Evolutionary conservation across 2,113 vertebrate species (phyloP), one percentile per base, ranked within the genome.

Genomic region (Jacana jacana): DNA sequence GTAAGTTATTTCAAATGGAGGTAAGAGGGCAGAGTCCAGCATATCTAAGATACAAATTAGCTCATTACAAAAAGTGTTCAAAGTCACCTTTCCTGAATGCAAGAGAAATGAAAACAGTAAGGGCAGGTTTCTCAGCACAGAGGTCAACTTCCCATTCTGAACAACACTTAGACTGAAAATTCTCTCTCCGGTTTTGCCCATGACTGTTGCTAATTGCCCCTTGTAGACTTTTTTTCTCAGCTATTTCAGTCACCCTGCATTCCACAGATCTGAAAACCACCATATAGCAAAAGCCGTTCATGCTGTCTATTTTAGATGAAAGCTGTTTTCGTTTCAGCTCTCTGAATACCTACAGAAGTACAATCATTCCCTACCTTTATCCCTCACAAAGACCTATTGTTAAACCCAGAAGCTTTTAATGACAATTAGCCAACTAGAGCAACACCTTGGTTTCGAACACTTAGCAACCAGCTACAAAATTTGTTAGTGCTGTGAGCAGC

Each of bases 361-460:
- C 61, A 83, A 73, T 58, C 4, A 40, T 83, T 86, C 86, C 63
- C 58, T 73, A 63, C 91, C 63, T 94, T 88, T 69, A 63, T 51
- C 12, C 54, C 17, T 80, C 58, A 88, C 60, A 81, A 66, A 80
- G 75, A 58, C 37, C 37, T 77, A 39, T 22, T 77, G 64, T 86
- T 92, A 93, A 90, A 86, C 17, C 40, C 58, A 63, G 35, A 89
- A 76, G 70, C n/a, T 82, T 88, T 92, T 81, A 73, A 83, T 70
- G 82, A 79, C 51, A 42, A 90, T 82, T 86, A 72, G 28, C 40
- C 68, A 77, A 39, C 65, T 58, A 15, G 52, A 81, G 49, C 58
- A 88, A 63, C 70, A 58, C 39, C 49, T 54, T 69, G 37, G 13
- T 54, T 93, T 77, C 79, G 75, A 94, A 86, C 16, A 3, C 40